phyloP scores from a whole-genome alignment of 2,888 invertebrate genomes.

The Acheta domesticus region DNA sequence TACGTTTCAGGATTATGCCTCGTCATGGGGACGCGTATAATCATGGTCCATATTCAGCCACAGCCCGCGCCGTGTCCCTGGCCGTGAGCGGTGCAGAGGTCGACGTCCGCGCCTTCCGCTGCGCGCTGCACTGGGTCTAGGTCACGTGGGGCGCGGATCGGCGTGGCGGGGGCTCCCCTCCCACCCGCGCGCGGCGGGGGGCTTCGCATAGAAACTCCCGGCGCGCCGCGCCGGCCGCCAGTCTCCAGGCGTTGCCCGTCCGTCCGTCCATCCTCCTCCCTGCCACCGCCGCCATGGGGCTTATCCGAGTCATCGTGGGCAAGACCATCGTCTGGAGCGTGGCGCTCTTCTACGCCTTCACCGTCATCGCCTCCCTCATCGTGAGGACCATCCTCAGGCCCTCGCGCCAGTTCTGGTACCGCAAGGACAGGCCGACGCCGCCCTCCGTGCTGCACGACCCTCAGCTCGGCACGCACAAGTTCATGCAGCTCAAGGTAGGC shows the following conservation, averaged over 20 bases:
- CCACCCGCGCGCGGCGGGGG: background rate
- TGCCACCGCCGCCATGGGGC: conserved; percentile 2
- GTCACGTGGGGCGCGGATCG: too few relatives aligned
- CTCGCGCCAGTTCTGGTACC: conserved; percentile 40
- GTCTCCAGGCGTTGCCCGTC: background rate
- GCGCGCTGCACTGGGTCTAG: too few relatives aligned
- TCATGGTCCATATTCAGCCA: too few relatives aligned
- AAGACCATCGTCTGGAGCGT: conserved; percentile 25
- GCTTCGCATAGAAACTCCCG: background rate
- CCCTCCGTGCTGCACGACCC: conserved; percentile 51
- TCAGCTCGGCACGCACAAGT: conserved; percentile 55
- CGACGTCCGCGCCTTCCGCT: too few relatives aligned
- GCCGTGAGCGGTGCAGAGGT: too few relatives aligned
- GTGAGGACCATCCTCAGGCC: conserved; percentile 18
- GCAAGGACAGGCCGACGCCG: conserved; percentile 50
- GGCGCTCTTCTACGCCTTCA: conserved; percentile 25
- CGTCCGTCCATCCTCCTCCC: background rate
- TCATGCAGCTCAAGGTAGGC: conserved; percentile 53
- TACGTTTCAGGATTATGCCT: too few relatives aligned
- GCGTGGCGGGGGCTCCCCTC: background rate
- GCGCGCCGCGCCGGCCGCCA: background rate
- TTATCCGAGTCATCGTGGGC: conserved; percentile 20
- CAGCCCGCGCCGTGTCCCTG: too few relatives aligned
- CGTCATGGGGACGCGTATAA: too few relatives aligned
- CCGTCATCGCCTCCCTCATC: background rate